Conservation (phyloP, 2,797 vertebrate species). For the Sebastes hubbsi region DNA sequence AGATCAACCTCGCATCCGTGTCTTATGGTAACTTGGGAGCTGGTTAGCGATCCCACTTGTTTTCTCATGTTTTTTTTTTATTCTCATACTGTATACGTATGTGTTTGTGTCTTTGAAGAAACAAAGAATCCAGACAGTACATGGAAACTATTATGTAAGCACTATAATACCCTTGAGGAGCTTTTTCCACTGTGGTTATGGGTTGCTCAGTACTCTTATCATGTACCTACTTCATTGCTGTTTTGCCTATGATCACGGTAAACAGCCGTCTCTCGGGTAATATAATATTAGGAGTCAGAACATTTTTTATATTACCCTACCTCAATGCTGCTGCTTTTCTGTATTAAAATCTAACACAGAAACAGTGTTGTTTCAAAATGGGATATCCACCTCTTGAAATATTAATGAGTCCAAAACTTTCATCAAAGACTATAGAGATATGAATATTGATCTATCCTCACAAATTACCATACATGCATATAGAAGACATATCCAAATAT, state of each 20-base stretch:
- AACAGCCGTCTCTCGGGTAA: slow-evolving; percentile 4
- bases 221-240: slow-evolving; percentile 5
- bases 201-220: not conserved
- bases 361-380: not conserved
- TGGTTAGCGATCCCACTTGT: not conserved
- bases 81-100: not conserved
- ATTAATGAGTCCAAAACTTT: not conserved
- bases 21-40: slow-evolving; percentile 2
- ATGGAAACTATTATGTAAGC: not conserved
- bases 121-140: not conserved
- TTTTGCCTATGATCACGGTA: slow-evolving; percentile 19
- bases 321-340: not conserved
- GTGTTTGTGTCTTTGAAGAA: not conserved
- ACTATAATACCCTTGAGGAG: not conserved
- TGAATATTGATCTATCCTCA: not conserved
- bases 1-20: not conserved
- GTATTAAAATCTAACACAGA: not conserved
- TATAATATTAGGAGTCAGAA: not conserved
- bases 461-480: not conserved
- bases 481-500: not conserved
- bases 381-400: not conserved
- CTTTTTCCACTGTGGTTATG: not conserved
- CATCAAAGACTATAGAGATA: not conserved
- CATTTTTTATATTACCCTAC: not conserved
- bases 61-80: not conserved